Base-by-base conservation (phyloP, 2,797 vertebrate species). In the Alauda arvensis region DNA sequence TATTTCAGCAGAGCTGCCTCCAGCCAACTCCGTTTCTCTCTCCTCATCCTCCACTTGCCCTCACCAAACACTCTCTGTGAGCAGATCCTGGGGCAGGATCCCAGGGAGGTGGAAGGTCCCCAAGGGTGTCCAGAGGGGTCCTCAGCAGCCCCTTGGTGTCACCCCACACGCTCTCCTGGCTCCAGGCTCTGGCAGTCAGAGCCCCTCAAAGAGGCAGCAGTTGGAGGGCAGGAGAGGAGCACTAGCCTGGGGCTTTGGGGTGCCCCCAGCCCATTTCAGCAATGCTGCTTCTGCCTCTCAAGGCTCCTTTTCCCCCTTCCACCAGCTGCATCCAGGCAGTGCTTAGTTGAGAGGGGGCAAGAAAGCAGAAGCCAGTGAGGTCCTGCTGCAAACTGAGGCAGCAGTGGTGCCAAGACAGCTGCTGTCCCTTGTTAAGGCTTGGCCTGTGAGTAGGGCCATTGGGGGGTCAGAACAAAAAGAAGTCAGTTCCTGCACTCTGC, bases 401-500 rank as follows among this genome's bases (percentile, higher is more conserved):
- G 21, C 2, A 2, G 28, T 29, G 63, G 10, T 3, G 4, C 15
- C 28, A 25, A 52, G 55, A 45, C 25, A 21, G 14, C 51, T 87
- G 49, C 45, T 2, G 3, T 17, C 5, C 5, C 0, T 1, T 15
- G n/a, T 10, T 5, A 4, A 61, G 19, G 34, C 17, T 69, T 15
- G 16, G 14, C 1, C 1, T 6, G 4, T 1, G 2, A 61, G 17
- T 24, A 52, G 19, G 8, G 55, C 17, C 4, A 1, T 12, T 70
- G 9, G 0, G 23, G 4, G 5, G 1, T 18, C 26, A 25, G 20
- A 43, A n/a, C 5, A 2, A 34, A 66, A 81, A 46, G 5, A 8
- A 7, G 11, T 42, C 3, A 0, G 1, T 59, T 85, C 19, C 12
- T 57, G 8, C 3, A 9, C 14, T 0, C 6, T 10, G 5, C 16